Evolutionary conservation across 2,888 invertebrate species (phyloP).

Genomic region (Plagiodera versicolora): DNA sequence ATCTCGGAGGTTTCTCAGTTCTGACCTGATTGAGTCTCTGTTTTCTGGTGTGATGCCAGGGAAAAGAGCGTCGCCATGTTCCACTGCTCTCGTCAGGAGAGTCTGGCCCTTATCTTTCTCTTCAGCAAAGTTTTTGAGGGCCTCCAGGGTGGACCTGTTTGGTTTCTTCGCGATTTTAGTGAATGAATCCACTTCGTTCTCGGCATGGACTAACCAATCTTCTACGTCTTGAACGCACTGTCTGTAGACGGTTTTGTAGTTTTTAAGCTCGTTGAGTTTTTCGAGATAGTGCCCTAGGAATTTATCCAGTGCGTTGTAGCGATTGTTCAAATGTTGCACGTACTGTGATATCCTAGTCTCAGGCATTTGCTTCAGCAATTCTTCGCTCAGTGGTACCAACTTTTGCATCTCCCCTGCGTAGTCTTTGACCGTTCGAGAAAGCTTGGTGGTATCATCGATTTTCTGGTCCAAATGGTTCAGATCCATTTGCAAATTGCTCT

Average conservation of each 20-base stretch:
- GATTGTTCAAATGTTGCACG: conserved; percentile 73
- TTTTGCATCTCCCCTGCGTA: conserved; percentile 69
- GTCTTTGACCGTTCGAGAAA: conserved; percentile 66
- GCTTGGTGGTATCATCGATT: conserved; percentile 64
- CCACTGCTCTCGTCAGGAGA: conserved; percentile 77
- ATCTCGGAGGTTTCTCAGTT: conserved; percentile 77
- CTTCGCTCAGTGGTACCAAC: conserved; percentile 68
- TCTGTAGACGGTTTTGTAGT: conserved; percentile 70
- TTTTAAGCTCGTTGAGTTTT: conserved; percentile 70
- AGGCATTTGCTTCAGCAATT: conserved; percentile 74
- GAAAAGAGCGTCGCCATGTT: conserved; percentile 86
- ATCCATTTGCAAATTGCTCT: conserved; percentile 72
- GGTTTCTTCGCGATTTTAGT: conserved; percentile 78
- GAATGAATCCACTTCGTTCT: conserved; percentile 72
- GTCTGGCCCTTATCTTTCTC: conserved; percentile 79
- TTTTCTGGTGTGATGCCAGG: conserved; percentile 81
- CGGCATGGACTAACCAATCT: conserved; percentile 77
- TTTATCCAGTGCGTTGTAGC: conserved; percentile 75
- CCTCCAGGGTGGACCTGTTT: conserved; percentile 73
- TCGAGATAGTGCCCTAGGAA: conserved; percentile 71
- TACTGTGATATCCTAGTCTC: conserved; percentile 83
- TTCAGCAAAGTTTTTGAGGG: conserved; percentile 71
- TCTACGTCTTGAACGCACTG: conserved; percentile 70
- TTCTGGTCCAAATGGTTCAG: conserved; percentile 70
- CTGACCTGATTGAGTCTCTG: conserved; percentile 80